Evolutionary conservation across 1,140 invertebrate species (phyloP), one percentile per base, ranked within the genome.

Genomic region (Aporrectodea caliginosa): DNA sequence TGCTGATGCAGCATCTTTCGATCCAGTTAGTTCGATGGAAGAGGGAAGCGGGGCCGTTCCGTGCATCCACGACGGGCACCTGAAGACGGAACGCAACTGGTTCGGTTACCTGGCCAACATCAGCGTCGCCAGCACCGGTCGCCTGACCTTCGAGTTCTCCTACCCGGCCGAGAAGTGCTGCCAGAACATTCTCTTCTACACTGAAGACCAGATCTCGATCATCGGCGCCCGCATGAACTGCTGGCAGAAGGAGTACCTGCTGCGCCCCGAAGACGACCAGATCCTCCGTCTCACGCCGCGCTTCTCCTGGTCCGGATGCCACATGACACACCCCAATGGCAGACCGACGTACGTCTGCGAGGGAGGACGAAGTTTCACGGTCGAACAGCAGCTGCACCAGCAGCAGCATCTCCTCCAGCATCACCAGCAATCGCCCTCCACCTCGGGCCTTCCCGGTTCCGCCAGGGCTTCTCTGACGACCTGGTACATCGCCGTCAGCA

Each of bases 221-320:
- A 73, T 79, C 33, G 73, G 69, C 30, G 29, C 78, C 1, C 69
- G 78, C 12, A 73, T 73, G 71, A 79, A 73, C 69, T 79, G 78
- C 29, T 79, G 78, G 78, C 69, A 79, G 70, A 79, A 79, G 72
- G 70, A 79, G 58, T 34, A 75, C 31, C n/a, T 79, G 1, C 35
- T 79, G 14, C 22, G 30, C 32, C 35, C 78, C 27, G 78, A 79
- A 71, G 73, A 79, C 29, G 78, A 79, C 33, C 78, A 79, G 69
- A 77, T 79, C 34, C 33, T 79, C 6, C 73, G 73, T 30, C 69
- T 79, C 6, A 79, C 78, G n/a, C 78, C 78, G 1, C 31, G 35
- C 32, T 79, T 79, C 43, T 22, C 68, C 32, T 79, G 78, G 78
- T 79, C 78, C 0, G 78, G 78, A 30, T 79, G 78, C 33, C 78